Base-by-base conservation (phyloP, 2,888 invertebrate genomes). In the Dendrolimus houi region DNA sequence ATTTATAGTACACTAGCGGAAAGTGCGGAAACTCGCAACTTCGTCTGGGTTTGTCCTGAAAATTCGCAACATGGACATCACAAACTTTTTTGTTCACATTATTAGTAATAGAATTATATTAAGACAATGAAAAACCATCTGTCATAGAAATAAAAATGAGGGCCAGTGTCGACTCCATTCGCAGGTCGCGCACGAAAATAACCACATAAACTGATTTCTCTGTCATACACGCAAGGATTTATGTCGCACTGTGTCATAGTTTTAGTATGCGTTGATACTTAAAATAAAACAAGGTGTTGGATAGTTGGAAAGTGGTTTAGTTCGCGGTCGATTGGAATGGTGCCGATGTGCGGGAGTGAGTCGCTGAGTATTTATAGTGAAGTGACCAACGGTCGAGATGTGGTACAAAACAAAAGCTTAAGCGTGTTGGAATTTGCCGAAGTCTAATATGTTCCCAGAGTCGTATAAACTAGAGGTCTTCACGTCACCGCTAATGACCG, bases 331-430 rank as follows among this genome's bases (percentile, higher is more conserved):
- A 56, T 81, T 81, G 85, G 84, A 85, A 80, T 78, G 75, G 80
- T 85, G 85, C 85, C 85, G 83, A 75, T 70, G 71, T 65, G 77
- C 72, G 72, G 66, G 75, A 77, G 75, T 83, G 83, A 84, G 76
- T 81, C 80, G 81, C 68, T 55, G 59, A 58, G 66, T 85, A 85
- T 85, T 84, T 79, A 79, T 85, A 85, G 81, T 69, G 65, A 60
- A 70, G 69, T 77, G 76, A 75, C 77, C 79, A 73, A 73, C 60
- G 66, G 6, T 64, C 63, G 59, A 57, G 54, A 59, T 63, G 56
- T 58, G 73, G 70, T 56, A 29, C 29, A 29, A 29, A 6, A 29
- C 29, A 29, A 29, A 29, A 29, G 0, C 29, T 29, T 29, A 29
- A 29, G 29, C 29, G 29, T 29, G 29, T 29, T 29, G 29, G 13